Percentiles rank a stretch among this genome's conserved stretches.
These are phyloP conservation scores for Euwallacea similis DNA, from an alignment of 1,140 invertebrate genomes.

Conservation along the genomic window DNA sequence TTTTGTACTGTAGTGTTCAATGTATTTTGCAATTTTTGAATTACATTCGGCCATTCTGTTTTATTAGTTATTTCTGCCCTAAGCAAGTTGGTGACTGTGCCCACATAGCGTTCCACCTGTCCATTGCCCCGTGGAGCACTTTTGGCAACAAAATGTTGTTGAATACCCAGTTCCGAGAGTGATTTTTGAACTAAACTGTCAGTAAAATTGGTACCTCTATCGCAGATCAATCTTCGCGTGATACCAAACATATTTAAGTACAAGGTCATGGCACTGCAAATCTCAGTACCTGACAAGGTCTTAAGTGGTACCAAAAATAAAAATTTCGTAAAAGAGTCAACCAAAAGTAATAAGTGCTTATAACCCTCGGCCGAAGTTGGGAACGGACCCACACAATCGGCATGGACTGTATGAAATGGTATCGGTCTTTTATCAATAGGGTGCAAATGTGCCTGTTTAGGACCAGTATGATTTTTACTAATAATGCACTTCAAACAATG, in stretches of 20 bases:
- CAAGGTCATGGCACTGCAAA: background rate
- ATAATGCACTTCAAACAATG: too few relatives aligned
- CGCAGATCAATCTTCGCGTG: background rate
- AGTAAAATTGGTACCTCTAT: slow-evolving; percentile 22
- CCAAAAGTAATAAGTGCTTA: too few relatives aligned
- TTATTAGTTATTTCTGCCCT: slow-evolving; percentile 36
- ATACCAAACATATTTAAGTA: slow-evolving; percentile 19
- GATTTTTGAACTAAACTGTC: background rate
- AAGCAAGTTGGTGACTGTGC: slow-evolving; percentile 47
- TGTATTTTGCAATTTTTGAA: slow-evolving; percentile 49
- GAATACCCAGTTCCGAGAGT: background rate
- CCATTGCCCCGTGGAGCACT: too few relatives aligned
- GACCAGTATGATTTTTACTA: too few relatives aligned
- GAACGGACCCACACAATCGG: too few relatives aligned
- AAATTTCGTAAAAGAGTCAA: too few relatives aligned
- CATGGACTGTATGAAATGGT: too few relatives aligned
- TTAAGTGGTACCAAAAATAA: slow-evolving; percentile 7
- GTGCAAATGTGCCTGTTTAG: too few relatives aligned
- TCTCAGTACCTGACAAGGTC: slow-evolving; percentile 5
- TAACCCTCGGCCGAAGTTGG: too few relatives aligned
- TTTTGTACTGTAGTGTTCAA: slow-evolving; percentile 45
- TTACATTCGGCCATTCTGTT: slow-evolving; percentile 48
- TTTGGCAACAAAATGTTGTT: background rate
- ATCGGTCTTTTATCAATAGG: too few relatives aligned
- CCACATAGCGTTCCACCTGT: slow-evolving; percentile 46